Conservation (phyloP, 2,888 invertebrate genomes). For the Myathropa florea region DNA sequence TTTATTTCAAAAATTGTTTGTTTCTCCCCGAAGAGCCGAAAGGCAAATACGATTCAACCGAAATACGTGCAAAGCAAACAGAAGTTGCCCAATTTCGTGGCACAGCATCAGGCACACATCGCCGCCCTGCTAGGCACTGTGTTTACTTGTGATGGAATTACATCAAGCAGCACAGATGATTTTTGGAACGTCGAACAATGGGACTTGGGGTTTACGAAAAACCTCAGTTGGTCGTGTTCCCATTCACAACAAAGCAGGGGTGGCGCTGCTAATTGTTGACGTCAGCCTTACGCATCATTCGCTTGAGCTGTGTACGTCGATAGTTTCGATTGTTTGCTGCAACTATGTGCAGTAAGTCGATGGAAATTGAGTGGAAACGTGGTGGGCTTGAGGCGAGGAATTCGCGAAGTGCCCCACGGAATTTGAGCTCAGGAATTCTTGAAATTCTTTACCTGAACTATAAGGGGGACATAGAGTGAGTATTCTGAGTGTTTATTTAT, state of each 20-base stretch:
- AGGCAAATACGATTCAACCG: not conserved
- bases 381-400: not conserved
- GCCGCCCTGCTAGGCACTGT: not conserved
- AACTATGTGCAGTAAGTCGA: not conserved
- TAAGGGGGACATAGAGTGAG: too few species aligned
- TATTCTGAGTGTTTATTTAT: too few species aligned
- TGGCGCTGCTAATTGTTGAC: not conserved
- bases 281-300: not conserved
- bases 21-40: not conserved
- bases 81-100: not conserved
- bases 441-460: not conserved
- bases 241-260: not conserved
- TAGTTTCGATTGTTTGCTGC: not conserved
- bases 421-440: not conserved
- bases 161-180: not conserved
- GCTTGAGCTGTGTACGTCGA: not conserved
- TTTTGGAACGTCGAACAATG: not conserved
- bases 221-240: not conserved
- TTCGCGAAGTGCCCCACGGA: not conserved
- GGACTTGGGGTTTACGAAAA: too few species aligned
- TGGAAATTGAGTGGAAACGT: not conserved
- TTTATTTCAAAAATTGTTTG: not conserved
- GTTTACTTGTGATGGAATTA: not conserved
- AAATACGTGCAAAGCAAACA: not conserved
- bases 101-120: not conserved